Evolutionary conservation across 2,888 invertebrate genomes (phyloP).

Genomic region (Parelbella ahira): DNA sequence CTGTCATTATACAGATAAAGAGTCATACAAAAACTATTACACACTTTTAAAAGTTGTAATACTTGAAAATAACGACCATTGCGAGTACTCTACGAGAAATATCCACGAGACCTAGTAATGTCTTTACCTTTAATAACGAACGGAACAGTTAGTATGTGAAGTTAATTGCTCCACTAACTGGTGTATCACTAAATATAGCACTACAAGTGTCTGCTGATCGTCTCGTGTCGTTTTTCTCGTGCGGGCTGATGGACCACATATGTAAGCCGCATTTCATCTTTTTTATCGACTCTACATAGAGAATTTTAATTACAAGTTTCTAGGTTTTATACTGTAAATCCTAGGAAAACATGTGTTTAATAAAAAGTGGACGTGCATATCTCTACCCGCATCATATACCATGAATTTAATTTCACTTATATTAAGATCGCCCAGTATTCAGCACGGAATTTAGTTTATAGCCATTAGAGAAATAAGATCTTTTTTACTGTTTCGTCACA

Average conservation of each 20-base stretch:
- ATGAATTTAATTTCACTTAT: too few species aligned
- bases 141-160: neutral
- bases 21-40: too few species aligned
- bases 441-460: too few species aligned
- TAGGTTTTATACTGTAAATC: slow-evolving; percentile 8
- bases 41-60: too few species aligned
- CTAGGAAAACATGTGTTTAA: slow-evolving; percentile 4
- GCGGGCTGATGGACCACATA: slow-evolving; percentile 6
- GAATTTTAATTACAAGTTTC: neutral
- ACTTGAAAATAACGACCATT: too few species aligned
- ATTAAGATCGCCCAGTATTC: too few species aligned
- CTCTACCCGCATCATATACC: too few species aligned
- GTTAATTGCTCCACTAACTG: slow-evolving; percentile 4
- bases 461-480: too few species aligned
- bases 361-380: neutral
- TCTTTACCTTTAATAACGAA: slow-evolving; percentile 1
- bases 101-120: too few species aligned
- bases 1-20: too few species aligned
- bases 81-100: too few species aligned
- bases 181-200: slow-evolving; percentile 10
- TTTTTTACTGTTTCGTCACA: too few species aligned
- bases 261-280: slow-evolving; percentile 11
- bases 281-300: slow-evolving; percentile 9
- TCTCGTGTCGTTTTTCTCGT: slow-evolving; percentile 16
- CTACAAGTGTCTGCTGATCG: slow-evolving; percentile 15